Conservation (phyloP, 2,797 vertebrate genomes). For the Molothrus ater region DNA sequence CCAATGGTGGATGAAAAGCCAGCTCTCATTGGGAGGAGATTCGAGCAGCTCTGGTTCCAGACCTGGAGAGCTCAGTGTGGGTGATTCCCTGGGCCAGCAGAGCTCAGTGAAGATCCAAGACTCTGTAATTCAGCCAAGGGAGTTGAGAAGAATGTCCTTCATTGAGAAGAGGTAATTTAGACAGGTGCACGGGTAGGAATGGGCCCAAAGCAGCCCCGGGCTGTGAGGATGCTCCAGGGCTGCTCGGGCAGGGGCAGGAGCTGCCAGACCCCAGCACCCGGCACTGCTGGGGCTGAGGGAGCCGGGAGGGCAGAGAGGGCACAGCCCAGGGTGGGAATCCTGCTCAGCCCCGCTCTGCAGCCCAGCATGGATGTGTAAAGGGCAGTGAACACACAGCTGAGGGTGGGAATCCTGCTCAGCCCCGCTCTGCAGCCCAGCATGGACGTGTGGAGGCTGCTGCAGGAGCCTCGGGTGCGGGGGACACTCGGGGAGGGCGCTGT, state of each 20-base stretch:
- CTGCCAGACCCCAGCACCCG: accelerated
- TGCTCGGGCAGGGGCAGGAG: not conserved
- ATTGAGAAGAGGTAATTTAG: not conserved
- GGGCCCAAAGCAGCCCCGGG: accelerated
- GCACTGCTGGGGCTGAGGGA: not conserved
- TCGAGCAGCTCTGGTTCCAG: not conserved
- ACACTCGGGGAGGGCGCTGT: constrained; percentile 18
- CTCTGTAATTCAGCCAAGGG: not conserved
- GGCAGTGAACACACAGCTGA: too few species aligned
- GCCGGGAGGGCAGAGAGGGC: not conserved
- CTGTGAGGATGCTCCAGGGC: not conserved
- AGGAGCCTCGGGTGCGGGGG: not conserved
- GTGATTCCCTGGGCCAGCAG: not conserved
- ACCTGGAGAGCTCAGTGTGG: not conserved
- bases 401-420: too few species aligned
- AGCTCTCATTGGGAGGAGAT: not conserved
- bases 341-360: too few species aligned
- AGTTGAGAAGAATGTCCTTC: not conserved
- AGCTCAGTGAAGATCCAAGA: not conserved
- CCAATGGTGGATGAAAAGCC: not conserved
- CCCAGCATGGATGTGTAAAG: too few species aligned
- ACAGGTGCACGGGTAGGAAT: not conserved
- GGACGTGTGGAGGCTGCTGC: not conserved
- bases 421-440: not conserved
- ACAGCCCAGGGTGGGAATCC: too few species aligned